Base-by-base conservation (phyloP, 1,140 invertebrate genomes). In the Bombus impatiens region DNA sequence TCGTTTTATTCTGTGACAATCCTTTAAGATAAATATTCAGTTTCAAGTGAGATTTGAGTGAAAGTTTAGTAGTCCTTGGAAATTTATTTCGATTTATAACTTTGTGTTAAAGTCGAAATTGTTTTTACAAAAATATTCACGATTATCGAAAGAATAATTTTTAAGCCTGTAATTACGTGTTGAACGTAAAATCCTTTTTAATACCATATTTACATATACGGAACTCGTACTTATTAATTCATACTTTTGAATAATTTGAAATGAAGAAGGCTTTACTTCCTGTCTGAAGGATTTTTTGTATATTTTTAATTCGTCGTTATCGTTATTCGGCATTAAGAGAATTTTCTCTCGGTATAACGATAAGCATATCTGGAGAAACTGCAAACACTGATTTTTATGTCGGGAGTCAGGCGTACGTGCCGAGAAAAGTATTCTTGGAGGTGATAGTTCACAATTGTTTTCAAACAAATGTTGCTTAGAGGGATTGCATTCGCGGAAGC, bases 401-500 rank as follows among this genome's bases (percentile, higher is more conserved):
- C 42, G 57, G n/a, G 22, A n/a, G 57, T 72, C 28, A 37, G 40
- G 28, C 32, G 18, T 22, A 72, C 22, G 15, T 80, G 15, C 37
- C 59, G 78, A 80, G 42, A 59, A 37, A 85, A 72, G 32, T 85
- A 85, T 80, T 80, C 42, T 80, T 59, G 25, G 53, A 72, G 42
- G 83, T 80, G 67, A 80, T 71, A 47, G 13, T 70, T 62, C 1
- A 44, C 25, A 28, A n/a, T 62, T 62, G 13, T 47, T 79, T 62
- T 9, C 13, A 78, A 32, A 28, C 4, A 79, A 35, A 90, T 90
- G 89, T 59, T 90, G 70, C 57, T 88, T 15, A 75, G 89, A 57
- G 88, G 86, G 15, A 88, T 90, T 22, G 89, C 89, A 18, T 90
- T 90, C n/a, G 86, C 89, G 35, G 89, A 90, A 44, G 86, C 79